Conservation (phyloP, 2,888 invertebrate genomes). For the Cecidostiba fungosa region DNA sequence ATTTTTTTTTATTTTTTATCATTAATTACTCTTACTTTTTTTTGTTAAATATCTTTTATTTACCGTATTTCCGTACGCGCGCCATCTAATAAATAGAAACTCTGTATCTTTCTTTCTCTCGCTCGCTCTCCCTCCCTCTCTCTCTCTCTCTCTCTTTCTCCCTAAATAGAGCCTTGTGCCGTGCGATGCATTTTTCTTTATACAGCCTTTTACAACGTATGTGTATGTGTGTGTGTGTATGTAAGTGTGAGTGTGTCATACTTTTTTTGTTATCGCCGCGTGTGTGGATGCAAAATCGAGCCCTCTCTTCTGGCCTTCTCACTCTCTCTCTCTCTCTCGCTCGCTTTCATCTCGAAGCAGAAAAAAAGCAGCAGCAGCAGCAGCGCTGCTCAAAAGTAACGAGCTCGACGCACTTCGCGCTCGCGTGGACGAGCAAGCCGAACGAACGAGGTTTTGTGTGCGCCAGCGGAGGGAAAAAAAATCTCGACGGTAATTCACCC, state of each 20-base stretch:
- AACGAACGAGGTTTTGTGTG: constrained; percentile 9
- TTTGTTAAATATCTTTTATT: constrained; percentile 58
- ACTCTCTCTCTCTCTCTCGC: neutral
- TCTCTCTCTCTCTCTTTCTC: constrained; percentile 26
- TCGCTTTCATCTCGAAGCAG: constrained; percentile 23
- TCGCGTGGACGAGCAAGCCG: neutral
- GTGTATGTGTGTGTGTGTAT: neutral
- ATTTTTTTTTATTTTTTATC: constrained; percentile 19
- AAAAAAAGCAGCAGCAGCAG: constrained; percentile 17
- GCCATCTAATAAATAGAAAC: constrained; percentile 57
- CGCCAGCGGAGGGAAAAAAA: constrained; percentile 33
- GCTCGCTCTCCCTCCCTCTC: constrained; percentile 4
- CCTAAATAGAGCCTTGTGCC: constrained; percentile 47
- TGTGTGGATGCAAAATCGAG: constrained; percentile 40
- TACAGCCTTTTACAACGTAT: constrained; percentile 37
- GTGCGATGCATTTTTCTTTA: constrained; percentile 50
- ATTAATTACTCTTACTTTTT: constrained; percentile 58
- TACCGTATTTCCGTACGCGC: constrained; percentile 35
- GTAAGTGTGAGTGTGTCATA: neutral
- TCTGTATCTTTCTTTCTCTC: constrained; percentile 51
- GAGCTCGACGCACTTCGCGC: constrained; percentile 28
- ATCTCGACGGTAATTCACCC: constrained; percentile 38
- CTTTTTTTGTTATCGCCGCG: neutral
- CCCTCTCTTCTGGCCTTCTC: constrained; percentile 6
- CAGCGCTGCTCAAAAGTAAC: constrained; percentile 37